Evolutionary conservation across 2,888 invertebrate species (phyloP), one percentile per base, ranked within the genome.

Genomic region (Cabera pusaria): DNA sequence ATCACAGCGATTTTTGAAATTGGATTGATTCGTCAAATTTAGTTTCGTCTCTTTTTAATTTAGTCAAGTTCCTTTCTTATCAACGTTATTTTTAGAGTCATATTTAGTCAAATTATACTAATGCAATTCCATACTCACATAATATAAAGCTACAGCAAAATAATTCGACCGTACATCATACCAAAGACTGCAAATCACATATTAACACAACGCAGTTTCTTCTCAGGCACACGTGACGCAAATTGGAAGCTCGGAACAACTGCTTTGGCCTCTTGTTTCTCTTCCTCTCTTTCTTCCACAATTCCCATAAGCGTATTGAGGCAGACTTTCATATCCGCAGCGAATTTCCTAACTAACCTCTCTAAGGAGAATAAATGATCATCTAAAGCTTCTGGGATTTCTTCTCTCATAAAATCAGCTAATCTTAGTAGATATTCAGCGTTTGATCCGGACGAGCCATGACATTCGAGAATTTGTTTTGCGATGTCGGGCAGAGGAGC

Each of bases 381-480:
- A 67, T 97, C 97, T 23, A 92, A 82, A 0, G 92, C 93, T 38
- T 93, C 93, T 0, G 96, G 94, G 10, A 94, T 92, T 70, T 95
- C 92, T 17, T 93, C 91, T 50, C 94, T 91, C 93, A 97, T 94
- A 58, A 96, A 96, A 37, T 93, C 90, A 0, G 96, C 96, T 64
- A 98, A 78, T 60, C 92, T 92, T 45, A 97, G 79, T 2, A 98
- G 88, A 78, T 98, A 98, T 75, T 98, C 98, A 6, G 92, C 94
- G 72, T 98, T 98, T 43, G 95, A 93, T 0, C 98, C 98, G 51
- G 96, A 95, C 0, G 94, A 92, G 0, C 98, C 98, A 6, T 91
- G 89, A 53, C 93, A 91, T 53, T 92, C 91, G 23, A 91, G 88
- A 44, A 98, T 97, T 87, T 97, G 96, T 28, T 90, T 79, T 0